Evolutionary conservation across 2,888 invertebrate genomes (phyloP), one percentile per base, ranked within the genome.

Genomic region (Cartodere bifasciata): DNA sequence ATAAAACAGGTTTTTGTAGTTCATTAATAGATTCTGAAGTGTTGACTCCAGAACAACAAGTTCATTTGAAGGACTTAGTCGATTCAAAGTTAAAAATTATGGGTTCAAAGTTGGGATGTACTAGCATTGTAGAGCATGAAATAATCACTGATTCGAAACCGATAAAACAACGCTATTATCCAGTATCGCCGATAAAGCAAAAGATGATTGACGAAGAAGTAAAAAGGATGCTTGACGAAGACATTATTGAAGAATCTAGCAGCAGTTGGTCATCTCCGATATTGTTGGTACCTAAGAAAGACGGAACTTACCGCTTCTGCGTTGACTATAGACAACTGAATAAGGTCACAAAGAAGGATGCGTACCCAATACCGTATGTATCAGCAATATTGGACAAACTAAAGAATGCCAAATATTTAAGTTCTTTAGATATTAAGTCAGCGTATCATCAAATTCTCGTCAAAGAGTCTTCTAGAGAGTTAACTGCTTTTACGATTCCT

Each of bases 391-490:
- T 24, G 15, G 31, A 31, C 13, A 11, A 10, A 9, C 21, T 31
- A n/a, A n/a, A n/a, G n/a, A n/a, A n/a, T n/a, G 24, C 21, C 6
- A 26, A 31, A 10, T 31, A 31, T 17, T 14, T 29, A 2, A 16
- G 16, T 4, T 29, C 23, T 5, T 23, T 29, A 2, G 23, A 29
- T 20, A 29, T 23, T 3, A 23, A 29, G 16, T 29, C 29, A 10
- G 23, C 31, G 6, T 31, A 31, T 13, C 26, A 26, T 24, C 30
- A 30, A 16, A 30, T 24, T 13, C 23, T 23, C 9, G 21, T 29
- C n/a, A 23, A 29, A 20, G 16, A n/a, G n/a, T 7, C n/a, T n/a
- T n/a, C n/a, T n/a, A n/a, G n/a, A n/a, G n/a, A n/a, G n/a, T n/a
- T n/a, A n/a, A n/a, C n/a, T n/a, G n/a, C n/a, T n/a, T n/a, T n/a